phyloP scores from a whole-genome alignment of 23 tunicate species.

The Trididemnum miniatum region DNA sequence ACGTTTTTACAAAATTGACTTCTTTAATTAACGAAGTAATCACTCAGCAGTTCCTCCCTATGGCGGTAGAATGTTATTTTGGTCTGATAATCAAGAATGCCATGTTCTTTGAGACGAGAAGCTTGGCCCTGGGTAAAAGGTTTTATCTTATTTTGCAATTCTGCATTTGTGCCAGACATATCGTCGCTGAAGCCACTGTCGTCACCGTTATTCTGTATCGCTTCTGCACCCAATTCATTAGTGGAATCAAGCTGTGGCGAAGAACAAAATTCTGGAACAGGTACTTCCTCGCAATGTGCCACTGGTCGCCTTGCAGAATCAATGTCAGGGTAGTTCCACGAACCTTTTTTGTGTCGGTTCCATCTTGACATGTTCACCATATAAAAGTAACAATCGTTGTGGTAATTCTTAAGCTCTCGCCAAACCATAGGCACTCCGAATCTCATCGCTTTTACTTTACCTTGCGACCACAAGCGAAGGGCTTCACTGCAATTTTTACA shows the following conservation, averaged over 20 bases:
- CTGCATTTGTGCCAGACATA: neutral
- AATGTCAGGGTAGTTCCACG: neutral
- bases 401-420: neutral
- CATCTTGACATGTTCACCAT: constrained; percentile 14
- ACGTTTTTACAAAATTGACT: too few species aligned
- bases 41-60: neutral
- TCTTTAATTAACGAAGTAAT: too few species aligned
- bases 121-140: neutral
- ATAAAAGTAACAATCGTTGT: constrained; percentile 17
- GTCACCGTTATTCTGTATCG: neutral
- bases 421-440: constrained; percentile 25
- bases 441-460: neutral
- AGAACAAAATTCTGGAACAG: neutral
- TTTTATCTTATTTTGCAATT: neutral
- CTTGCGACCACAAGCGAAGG: neutral
- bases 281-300: neutral
- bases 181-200: neutral
- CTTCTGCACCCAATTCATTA: neutral
- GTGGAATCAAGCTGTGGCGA: neutral
- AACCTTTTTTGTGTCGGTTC: neutral
- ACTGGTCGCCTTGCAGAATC: constrained; percentile 9
- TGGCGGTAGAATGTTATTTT: neutral
- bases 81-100: neutral
- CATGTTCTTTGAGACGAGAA: neutral
- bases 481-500: constrained; percentile 2